Base-by-base conservation (phyloP, 2,797 vertebrate species). In the Okamejei kenojei region DNA sequence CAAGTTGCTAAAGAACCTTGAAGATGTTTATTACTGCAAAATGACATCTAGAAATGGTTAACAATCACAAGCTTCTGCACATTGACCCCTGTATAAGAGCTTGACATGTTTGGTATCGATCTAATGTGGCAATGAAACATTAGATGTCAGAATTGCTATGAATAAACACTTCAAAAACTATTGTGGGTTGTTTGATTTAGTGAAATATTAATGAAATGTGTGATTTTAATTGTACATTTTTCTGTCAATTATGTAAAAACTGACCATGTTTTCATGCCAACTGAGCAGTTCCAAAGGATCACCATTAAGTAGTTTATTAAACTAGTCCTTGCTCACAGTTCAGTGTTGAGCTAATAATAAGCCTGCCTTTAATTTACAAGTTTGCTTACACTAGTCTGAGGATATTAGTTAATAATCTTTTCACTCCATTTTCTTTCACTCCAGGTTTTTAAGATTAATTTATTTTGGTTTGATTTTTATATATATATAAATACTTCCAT, bases 11-110 rank as follows among this genome's bases (percentile, higher is more conserved):
- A 54, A 91, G 38, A 74, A 26, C 35, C 23, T 92, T 92, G 23
- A 76, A 74, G 29, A 45, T 92, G 90, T 92, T 92, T 92, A 92
- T 74, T 92, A 21, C 68, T 76, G 9, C 71, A 58, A 17, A 92
- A 35, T 23, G 35, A n/a, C 90, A 74, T 92, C 71, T 15, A 74
- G 38, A 35, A 91, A 74, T 92, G 71, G 38, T 92, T 92, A 92
- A 23, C 17, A 68, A 71, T 23, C 4, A 76, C 38, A 29, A 17
- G 9, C 1, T 17, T 76, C 88, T 91, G 35, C 38, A 73, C 71
- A 26, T 92, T 38, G 15, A 58, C 35, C 23, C n/a, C 23, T 68
- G 23, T 90, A 71, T 90, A n/a, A 90, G 23, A 54, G 45, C 23
- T 92, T 76, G 73, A 29, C 71, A 54, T 15, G 32, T 45, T 73